Base-by-base conservation (phyloP, 1,140 invertebrate genomes). In the Penaeus japonicus region DNA sequence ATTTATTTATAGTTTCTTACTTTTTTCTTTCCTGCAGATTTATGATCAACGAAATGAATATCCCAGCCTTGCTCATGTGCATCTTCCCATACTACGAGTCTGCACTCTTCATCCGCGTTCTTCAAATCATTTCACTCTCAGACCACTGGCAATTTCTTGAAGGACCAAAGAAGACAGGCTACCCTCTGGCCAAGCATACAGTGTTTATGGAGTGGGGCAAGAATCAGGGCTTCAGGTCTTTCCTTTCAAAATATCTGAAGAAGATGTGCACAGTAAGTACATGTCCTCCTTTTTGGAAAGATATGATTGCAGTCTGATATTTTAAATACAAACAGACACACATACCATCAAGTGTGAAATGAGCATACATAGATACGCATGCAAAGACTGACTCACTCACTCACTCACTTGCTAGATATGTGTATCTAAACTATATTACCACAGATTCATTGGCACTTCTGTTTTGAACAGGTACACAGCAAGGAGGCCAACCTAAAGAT, bases 51-150 rank as follows among this genome's bases (percentile, higher is more conserved):
- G 93, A 96, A 79, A 99, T 96, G 92, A 99, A 99, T 92, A 94
- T 95, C 84, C 95, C 96, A 92, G 94, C 95, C 1, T 94, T 98
- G 55, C 93, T 99, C 89, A 93, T 95, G 89, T 93, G 96, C 62
- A 95, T 97, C 82, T 92, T 99, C 65, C 98, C 98, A 0, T 99
- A 98, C 92, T 97, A 98, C 93, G 96, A 98, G 91, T 97, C 97
- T 24, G 96, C 96, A 89, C 96, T 96, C 80, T 99, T 99, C 93
- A 94, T 96, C 0, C 94, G 96, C 85, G 93, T 96, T 17, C 84
- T 91, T 98, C 15, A 96, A 98, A 92, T 92, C 97, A 2, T 92
- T 97, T 85, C 93, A 95, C 75, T 89, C 24, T 93, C 93, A 54
- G 94, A 95, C 75, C 94, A 94, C 85, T 98, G 97, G 97, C 93